A percentile compares a stretch with the other conserved stretches of the same genome.
phyloP scores from a whole-genome alignment of 2,888 invertebrate genomes.

The Epistrophella euchroma region DNA sequence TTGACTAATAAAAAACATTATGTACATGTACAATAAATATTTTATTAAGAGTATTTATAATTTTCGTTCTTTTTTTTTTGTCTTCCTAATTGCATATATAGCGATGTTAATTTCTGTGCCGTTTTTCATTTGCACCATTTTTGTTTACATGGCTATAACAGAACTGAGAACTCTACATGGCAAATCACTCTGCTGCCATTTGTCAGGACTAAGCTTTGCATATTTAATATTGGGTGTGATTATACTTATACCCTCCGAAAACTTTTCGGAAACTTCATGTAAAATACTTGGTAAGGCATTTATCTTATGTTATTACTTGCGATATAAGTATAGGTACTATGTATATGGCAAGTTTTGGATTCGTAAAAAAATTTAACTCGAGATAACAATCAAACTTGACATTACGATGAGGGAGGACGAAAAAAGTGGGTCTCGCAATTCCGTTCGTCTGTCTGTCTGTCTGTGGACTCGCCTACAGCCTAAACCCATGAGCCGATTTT shows the following conservation, averaged over 20 bases:
- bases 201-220: conserved; percentile 87
- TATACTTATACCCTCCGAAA: conserved; percentile 72
- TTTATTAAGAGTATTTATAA: not conserved
- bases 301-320: too few species aligned
- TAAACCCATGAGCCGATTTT: too few species aligned
- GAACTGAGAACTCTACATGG: conserved; percentile 90
- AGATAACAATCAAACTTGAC: too few species aligned
- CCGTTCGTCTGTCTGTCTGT: too few species aligned
- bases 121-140: conserved; percentile 89
- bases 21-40: too few species aligned
- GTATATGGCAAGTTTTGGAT: too few species aligned
- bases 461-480: too few species aligned
- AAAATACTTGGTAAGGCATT: not conserved
- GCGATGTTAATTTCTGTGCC: conserved; percentile 90
- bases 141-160: conserved; percentile 89
- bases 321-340: too few species aligned
- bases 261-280: conserved; percentile 57
- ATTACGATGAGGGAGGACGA: too few species aligned
- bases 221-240: conserved; percentile 85
- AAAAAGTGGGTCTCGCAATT: too few species aligned
- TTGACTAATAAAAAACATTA: not conserved
- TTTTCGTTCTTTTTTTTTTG: conserved; percentile 72
- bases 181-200: conserved; percentile 90
- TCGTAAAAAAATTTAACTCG: too few species aligned
- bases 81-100: too few species aligned